Base-by-base conservation (phyloP, 1,140 invertebrate species). In the Brachionus sp. region DNA sequence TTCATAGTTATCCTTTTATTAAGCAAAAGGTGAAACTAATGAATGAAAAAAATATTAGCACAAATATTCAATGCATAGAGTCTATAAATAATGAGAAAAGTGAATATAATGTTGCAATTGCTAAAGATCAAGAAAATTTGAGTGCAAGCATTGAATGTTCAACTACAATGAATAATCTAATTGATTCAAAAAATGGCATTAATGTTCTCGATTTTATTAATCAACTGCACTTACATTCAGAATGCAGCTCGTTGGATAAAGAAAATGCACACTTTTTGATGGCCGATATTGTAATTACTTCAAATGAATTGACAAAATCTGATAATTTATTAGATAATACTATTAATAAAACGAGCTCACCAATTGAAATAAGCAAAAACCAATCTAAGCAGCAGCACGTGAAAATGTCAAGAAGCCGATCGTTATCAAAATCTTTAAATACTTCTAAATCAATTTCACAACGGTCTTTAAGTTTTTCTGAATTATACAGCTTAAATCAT, bases 191-290 rank as follows among this genome's bases (percentile, higher is more conserved):
- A n/a, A 12, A 16, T 10, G 12, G 25, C 9, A 37, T 19, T 33
- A 80, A 44, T 80, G 50, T 80, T 19, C 33, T 80, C 16, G 77
- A 80, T 66, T 80, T 80, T 80, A 80, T 80, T 44, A 57, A 80
- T 25, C 46, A 57, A 35, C 19, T 80, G 0, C 77, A 80, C 2
- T 10, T 62, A 4, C 53, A 80, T 42, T 80, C 50, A 13, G 77
- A 80, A 44, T 62, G 46, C 13, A 80, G 77, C 42, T 37, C 77
- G 6, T 80, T 80, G 23, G 77, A 80, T 42, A 57, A 62, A 44
- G 77, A 80, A 80, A 80, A 80, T 44, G 35, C 77, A 1, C 77
- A 80, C 29, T 80, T 80, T 44, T 39, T 80, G 33, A 57, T 80
- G 77, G 77, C 77, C 13, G 77, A 80, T 44, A 19, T 80, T n/a